Conservation (phyloP, 2,888 invertebrate species). For the Electrophaes corylata region DNA sequence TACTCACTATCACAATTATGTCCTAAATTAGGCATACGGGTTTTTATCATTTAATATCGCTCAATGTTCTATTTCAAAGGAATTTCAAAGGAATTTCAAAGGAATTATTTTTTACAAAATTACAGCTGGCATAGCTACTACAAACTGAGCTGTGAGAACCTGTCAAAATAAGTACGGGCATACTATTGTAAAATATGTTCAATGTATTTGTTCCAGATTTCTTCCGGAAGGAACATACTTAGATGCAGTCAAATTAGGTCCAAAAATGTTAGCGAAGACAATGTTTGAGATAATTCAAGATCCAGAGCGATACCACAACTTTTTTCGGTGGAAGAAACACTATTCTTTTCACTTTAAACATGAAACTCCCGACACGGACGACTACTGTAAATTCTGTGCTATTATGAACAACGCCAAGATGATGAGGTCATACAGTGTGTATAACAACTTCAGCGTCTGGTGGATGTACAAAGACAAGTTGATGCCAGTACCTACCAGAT, state of each 20-base stretch:
- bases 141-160: no score
- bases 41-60: neutral
- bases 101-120: no score
- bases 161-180: no score
- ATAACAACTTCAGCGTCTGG: slow-evolving; percentile 54
- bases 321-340: slow-evolving; percentile 64
- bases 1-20: neutral
- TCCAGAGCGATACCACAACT: slow-evolving; percentile 50
- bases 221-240: slow-evolving; percentile 63
- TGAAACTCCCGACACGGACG: slow-evolving; percentile 55
- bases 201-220: slow-evolving; percentile 53
- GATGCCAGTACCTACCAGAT: neutral
- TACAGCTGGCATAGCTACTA: no score
- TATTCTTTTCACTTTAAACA: slow-evolving; percentile 55
- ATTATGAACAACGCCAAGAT: slow-evolving; percentile 51
- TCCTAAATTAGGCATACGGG: neutral
- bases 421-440: slow-evolving; percentile 43
- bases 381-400: slow-evolving; percentile 64
- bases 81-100: no score
- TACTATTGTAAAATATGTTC: no score
- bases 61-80: neutral
- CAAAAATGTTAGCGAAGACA: slow-evolving; percentile 51
- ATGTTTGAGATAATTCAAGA: slow-evolving; percentile 55
- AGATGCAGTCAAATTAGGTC: slow-evolving; percentile 54
- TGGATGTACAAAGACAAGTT: slow-evolving; percentile 47